Conservation (phyloP, 2,797 vertebrate species). For the Onychomys arenicola region DNA sequence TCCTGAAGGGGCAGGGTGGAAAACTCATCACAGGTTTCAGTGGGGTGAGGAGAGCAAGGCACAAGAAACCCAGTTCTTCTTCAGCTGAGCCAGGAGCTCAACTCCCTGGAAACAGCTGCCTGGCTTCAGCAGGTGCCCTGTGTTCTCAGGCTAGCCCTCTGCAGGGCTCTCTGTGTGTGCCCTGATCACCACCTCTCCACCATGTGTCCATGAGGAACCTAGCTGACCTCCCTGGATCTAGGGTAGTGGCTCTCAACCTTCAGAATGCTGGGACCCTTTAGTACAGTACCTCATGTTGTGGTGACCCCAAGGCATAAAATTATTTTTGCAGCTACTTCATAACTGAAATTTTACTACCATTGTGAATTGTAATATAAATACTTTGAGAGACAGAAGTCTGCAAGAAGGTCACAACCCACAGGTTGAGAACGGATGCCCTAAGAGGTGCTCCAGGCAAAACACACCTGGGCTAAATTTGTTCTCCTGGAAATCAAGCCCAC, state of each 20-base stretch:
- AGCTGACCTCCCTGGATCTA: background rate
- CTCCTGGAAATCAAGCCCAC: background rate
- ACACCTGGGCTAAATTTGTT: background rate
- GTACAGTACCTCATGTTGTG: too few species aligned
- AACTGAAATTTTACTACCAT: background rate
- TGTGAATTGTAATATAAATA: too few species aligned
- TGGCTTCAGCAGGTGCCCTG: background rate
- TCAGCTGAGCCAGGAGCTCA: background rate
- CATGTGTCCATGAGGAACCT: background rate
- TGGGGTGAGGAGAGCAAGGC: background rate
- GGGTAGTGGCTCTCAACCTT: too few species aligned
- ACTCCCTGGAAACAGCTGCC: accelerated
- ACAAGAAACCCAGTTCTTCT: background rate
- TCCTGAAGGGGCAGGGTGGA: accelerated
- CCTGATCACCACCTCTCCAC: too few species aligned
- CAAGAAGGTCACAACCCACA: too few species aligned
- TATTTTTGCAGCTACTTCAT: background rate
- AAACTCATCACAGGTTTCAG: background rate
- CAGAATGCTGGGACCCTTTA: too few species aligned
- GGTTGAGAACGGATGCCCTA: background rate
- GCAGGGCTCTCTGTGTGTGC: too few species aligned
- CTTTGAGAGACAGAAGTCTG: background rate
- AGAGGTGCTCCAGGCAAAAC: accelerated
- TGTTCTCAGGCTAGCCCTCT: background rate
- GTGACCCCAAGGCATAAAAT: too few species aligned